These are phyloP conservation scores for Gnathonemus echidnorhynchus DNA, from an alignment of 2,113 vertebrate genomes.

Conservation along the genomic window DNA sequence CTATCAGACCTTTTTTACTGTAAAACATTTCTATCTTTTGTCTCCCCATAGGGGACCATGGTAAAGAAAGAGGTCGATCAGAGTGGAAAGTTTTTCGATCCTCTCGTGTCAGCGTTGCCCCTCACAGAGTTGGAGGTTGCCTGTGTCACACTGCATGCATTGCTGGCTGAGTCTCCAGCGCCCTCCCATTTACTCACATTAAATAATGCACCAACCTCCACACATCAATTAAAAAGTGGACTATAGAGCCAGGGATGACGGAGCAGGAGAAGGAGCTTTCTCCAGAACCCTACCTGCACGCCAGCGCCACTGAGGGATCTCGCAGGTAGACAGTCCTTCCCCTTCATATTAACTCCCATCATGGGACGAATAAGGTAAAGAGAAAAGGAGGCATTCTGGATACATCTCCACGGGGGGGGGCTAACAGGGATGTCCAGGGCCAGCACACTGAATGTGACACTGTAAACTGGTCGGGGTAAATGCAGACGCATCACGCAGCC, in stretches of 20 bases:
- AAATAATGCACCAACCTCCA: conserved; percentile 8
- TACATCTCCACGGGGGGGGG: not conserved
- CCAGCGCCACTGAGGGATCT: not conserved
- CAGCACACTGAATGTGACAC: not conserved
- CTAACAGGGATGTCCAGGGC: not conserved
- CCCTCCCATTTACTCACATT: not conserved
- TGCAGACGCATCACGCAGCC: not conserved
- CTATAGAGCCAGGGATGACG: conserved; percentile 23
- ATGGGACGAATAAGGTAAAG: not conserved
- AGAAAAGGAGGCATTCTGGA: not conserved
- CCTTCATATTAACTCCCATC: not conserved
- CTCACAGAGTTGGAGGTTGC: not conserved
- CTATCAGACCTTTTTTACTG: not conserved
- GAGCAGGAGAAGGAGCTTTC: not conserved
- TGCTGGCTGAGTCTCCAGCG: not conserved
- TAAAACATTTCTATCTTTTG: not conserved
- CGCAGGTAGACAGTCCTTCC: not conserved
- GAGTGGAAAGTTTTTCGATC: not conserved
- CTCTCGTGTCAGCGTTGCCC: not conserved
- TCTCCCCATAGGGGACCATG: not conserved
- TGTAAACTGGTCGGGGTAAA: not conserved
- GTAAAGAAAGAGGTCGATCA: not conserved
- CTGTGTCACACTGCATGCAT: not conserved
- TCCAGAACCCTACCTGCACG: not conserved
- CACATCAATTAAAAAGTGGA: conserved; percentile 25